Base-by-base conservation (phyloP, 2,113 vertebrate genomes). In the Thryonomys swinderianus region DNA sequence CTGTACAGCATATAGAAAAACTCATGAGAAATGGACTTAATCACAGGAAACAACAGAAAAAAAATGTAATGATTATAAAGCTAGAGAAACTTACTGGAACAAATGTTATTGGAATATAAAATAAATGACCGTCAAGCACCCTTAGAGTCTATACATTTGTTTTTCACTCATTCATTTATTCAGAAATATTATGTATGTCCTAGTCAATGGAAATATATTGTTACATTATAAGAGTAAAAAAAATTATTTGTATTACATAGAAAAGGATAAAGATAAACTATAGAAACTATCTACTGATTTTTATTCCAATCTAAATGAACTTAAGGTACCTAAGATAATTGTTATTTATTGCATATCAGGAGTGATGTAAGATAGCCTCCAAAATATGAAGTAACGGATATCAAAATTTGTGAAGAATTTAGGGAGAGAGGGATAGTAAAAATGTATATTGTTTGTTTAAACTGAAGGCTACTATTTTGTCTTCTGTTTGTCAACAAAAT, bases 151-250 rank as follows among this genome's bases (percentile, higher is more conserved):
- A 76, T 93, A 61, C 4, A 45, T 64, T 84, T 95, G 20, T 53
- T 95, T 94, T 89, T 64, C 42, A 53, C 18, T 90, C 59, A 59
- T 21, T 87, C 23, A 40, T 95, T 91, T n/a, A 48, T 66, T 79
- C 42, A 51, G 3, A 3, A 40, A 4, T 81, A 69, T 92, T 85
- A 59, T 53, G 4, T 45, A 14, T 7, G 5, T 51, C 21, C 6
- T 69, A 5, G 8, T 80, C 32, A 40, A 42, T 91, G 45, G 74
- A 61, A 67, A 51, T 57, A 45, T 5, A 32, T 1, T 71, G 1
- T 55, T 80, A 81, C 0, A 45, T 8, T 61, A 0, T 66, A 9
- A 34, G 18, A 34, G 23, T 57, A 67, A 78, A 37, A 17, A 83
- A 71, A 55, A 51, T 66, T 80, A 30, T 95, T 91, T 88, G 8